Evolutionary conservation across 2,888 invertebrate species (phyloP), one percentile per base, ranked within the genome.

Genomic region (Ophonus ardosiacus): DNA sequence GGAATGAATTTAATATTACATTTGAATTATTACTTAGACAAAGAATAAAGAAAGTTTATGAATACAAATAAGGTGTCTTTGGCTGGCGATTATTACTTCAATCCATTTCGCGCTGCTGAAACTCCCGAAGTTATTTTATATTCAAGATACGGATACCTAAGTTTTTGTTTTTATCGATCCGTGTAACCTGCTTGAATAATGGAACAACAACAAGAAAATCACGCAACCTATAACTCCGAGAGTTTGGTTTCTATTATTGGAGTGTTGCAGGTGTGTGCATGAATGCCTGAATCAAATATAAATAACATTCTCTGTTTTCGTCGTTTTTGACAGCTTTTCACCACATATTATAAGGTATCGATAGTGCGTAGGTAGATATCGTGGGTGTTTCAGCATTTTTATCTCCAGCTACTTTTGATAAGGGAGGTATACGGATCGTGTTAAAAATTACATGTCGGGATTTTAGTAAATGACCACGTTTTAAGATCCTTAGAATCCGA

Each of bases 151-250:
- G 78, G 57, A 78, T 78, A 57, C 31, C 56, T 31, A 57, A 78
- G 78, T 78, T 78, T 78, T 78, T 78, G 78, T 78, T 78, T 78
- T 78, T 78, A 78, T 78, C 78, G 78, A 78, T 57, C 78, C 40
- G 56, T 56, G 78, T 78, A 78, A 78, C 78, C 78, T 78, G 78
- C 57, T 21, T 78, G 78, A 78, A 78, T 78, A 78, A 78, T 78
- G 57, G 78, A 78, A 57, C 56, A 78, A 78, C 74, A 74, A 43
- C 43, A 57, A 57, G 40, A 78, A 43, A 78, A 78, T 56, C 78
- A 57, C 57, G 78, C 18, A 51, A 74, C 17, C 71, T 74, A 43
- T 43, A 74, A 43, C 71, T 74, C 17, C 13, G 1, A 17, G 15
- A 38, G 18, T 74, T 74, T 13, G 43, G 17, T 74, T 74, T 71